These are phyloP conservation scores for Steromphala cineraria DNA, from an alignment of 2,888 invertebrate genomes.

Conservation along the genomic window DNA sequence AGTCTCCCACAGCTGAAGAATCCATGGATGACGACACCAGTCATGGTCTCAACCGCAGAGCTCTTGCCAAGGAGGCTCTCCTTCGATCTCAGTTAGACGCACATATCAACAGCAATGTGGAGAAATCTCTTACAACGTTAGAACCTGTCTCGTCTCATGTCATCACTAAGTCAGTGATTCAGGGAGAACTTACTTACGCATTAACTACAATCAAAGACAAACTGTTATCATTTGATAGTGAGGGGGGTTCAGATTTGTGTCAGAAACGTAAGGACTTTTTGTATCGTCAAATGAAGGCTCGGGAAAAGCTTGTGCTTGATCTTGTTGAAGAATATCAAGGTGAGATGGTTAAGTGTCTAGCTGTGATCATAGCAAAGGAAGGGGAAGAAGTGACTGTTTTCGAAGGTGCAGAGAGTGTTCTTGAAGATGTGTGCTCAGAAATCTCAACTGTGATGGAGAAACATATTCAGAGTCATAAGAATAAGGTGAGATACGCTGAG, in stretches of 20 bases:
- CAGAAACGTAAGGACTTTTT: constrained; percentile 50
- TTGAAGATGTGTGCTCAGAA: constrained; percentile 48
- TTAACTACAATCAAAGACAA: constrained; percentile 80
- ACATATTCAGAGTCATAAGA: constrained; percentile 45
- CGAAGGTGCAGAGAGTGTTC: constrained; percentile 44
- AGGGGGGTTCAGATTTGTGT: constrained; percentile 39
- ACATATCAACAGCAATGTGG: constrained; percentile 51
- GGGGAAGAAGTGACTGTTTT: constrained; percentile 49
- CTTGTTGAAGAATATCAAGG: constrained; percentile 52
- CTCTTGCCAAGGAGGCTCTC: constrained; percentile 64
- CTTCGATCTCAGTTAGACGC: constrained; percentile 64
- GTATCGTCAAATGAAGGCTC: constrained; percentile 49
- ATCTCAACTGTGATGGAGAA: constrained; percentile 47
- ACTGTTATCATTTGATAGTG: constrained; percentile 67
- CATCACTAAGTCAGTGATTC: constrained; percentile 57
- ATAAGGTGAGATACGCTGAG: constrained; percentile 38
- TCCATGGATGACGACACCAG: constrained; percentile 50
- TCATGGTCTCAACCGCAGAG: constrained; percentile 45
- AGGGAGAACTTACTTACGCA: constrained; percentile 69
- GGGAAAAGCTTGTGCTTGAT: constrained; percentile 51
- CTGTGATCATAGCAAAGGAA: constrained; percentile 44
- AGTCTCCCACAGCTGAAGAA: constrained; percentile 50
- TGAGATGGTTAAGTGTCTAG: constrained; percentile 39
- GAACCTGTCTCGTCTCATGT: constrained; percentile 59
- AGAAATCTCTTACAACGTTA: constrained; percentile 52